Evolutionary conservation across 2,888 invertebrate genomes (phyloP).

Genomic region (Volucella zonaria): DNA sequence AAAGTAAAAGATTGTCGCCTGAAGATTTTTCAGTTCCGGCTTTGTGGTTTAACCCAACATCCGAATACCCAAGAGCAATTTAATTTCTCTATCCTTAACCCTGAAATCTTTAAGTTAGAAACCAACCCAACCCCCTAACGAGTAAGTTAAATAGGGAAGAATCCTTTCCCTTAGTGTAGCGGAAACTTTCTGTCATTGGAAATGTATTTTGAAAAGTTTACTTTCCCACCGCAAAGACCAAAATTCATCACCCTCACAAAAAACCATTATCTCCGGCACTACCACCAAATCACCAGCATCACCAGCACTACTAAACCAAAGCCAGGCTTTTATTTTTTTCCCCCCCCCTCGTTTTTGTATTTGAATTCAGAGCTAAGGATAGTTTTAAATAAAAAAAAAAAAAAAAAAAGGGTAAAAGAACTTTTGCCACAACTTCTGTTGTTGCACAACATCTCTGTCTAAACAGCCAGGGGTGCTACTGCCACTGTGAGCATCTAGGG

Average conservation of each 20-base stretch:
- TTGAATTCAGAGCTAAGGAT: slow-evolving; percentile 52
- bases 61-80: neutral
- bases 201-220: slow-evolving; percentile 62
- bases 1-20: too few species aligned
- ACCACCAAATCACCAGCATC: slow-evolving; percentile 39
- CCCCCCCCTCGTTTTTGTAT: slow-evolving; percentile 3
- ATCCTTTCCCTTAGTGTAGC: slow-evolving; percentile 6
- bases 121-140: slow-evolving; percentile 2
- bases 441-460: slow-evolving; percentile 53
- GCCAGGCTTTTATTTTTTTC: slow-evolving; percentile 14
- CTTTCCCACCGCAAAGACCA: slow-evolving; percentile 50
- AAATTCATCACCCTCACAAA: slow-evolving; percentile 61
- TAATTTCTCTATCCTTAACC: slow-evolving; percentile 3
- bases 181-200: slow-evolving; percentile 57
- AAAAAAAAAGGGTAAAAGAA: slow-evolving; percentile 32
- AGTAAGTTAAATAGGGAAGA: slow-evolving; percentile 17
- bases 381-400: slow-evolving; percentile 1
- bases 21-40: too few species aligned
- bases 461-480: neutral
- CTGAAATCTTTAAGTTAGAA: slow-evolving; percentile 17
- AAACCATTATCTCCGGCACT: slow-evolving; percentile 23
- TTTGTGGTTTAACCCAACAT: too few species aligned
- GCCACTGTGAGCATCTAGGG: too few species aligned
- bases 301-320: slow-evolving; percentile 3
- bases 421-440: slow-evolving; percentile 56